Base-by-base conservation (phyloP, 1,140 invertebrate species). In the Pseudomyrmex sp. region DNA sequence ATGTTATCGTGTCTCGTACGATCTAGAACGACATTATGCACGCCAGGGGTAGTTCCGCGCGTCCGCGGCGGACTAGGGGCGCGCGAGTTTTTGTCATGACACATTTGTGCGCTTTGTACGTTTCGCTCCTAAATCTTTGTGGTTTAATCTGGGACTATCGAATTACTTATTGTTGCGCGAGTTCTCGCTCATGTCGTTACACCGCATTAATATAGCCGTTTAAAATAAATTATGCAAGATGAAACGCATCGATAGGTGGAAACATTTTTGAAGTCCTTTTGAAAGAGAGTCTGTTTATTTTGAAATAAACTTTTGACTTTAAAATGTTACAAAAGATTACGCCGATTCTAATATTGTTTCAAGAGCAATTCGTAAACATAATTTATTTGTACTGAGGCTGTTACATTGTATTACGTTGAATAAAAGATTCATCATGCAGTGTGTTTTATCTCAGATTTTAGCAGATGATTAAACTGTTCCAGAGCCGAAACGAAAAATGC, bases 1-100 rank as follows among this genome's bases (percentile, higher is more conserved):
- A 89, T 89, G 79, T 89, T 88, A 89, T 89, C 88, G 88, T 86
- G 77, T 86, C 84, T 84, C 54, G 73, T 85, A 79, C 77, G 70
- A 89, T 88, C 85, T 75, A 54, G 65, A 70, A 20, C 75, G 85
- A 85, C 83, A 85, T 88, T 88, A 88, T 88, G 72, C 85, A 46
- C 77, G 58, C 46, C 79, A 79, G 74, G 87, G 77, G 83, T 82
- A 75, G 56, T 87, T 46, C 44, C 52, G 84, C 46, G 72, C 59
- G 52, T 54, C 5, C 65, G 68, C 70, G 59, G 59, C 20, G 52
- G 20, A 35, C 35, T 35, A 79, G 76, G 79, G 79, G 68, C 69
- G 69, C 75, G 63, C 46, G 74, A 69, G 48, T 83, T 84, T 84
- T 84, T 76, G 73, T 80, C 75, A 26, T 52, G 76, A 80, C 73